phyloP scores from a whole-genome alignment of 2,797 vertebrate genomes.

The Vireo griseus region DNA sequence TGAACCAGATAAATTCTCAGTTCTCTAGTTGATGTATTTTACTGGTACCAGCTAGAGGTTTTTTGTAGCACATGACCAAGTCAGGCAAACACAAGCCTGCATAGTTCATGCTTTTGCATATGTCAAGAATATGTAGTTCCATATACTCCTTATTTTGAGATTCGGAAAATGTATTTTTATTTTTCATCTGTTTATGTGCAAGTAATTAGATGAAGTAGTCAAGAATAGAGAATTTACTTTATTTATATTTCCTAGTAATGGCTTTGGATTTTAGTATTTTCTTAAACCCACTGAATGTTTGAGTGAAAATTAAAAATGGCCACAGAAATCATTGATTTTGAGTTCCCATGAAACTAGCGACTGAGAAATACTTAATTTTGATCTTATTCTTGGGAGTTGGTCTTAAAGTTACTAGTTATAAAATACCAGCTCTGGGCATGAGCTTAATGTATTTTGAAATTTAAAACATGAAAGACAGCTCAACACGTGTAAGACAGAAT shows the following conservation, averaged over 20 bases:
- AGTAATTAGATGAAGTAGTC: not conserved
- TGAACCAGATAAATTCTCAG: not conserved
- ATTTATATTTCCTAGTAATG: not conserved
- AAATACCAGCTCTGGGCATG: not conserved
- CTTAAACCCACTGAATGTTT: not conserved
- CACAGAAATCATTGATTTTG: not conserved
- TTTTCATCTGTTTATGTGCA: not conserved
- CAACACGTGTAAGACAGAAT: not conserved
- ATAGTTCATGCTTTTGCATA: not conserved
- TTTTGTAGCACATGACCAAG: not conserved
- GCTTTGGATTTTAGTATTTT: not conserved
- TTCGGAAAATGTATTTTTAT: not conserved
- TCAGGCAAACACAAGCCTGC: not conserved
- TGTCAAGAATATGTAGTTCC: not conserved
- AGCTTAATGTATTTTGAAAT: not conserved
- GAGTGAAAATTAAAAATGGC: not conserved
- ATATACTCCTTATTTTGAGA: not conserved
- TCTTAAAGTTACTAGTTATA: not conserved
- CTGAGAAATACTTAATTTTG: not conserved
- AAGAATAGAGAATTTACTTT: not conserved
- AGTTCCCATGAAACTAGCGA: not conserved
- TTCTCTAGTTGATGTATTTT: not conserved
- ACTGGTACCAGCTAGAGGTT: not conserved
- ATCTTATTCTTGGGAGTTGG: not conserved
- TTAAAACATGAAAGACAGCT: not conserved